Conservation (phyloP, 2,888 invertebrate genomes). For the Cephus sareptanus region DNA sequence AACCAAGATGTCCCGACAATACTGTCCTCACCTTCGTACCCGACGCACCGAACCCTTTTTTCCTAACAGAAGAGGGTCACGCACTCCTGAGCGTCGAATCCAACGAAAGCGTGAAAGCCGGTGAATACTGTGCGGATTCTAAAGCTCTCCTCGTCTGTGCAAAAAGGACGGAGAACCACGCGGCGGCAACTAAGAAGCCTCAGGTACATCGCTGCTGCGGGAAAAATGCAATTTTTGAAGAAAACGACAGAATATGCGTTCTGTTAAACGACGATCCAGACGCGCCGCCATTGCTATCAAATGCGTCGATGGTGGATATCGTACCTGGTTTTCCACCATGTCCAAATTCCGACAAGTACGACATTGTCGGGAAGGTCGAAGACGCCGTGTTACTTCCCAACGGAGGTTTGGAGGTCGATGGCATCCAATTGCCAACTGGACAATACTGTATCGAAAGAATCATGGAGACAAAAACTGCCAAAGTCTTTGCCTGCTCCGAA, state of each 20-base stretch:
- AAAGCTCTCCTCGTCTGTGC: constrained; percentile 74
- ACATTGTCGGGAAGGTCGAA: constrained; percentile 71
- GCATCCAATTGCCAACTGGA: constrained; percentile 61
- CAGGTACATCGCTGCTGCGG: constrained; percentile 79
- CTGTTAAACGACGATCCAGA: constrained; percentile 14
- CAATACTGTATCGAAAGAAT: constrained; percentile 65
- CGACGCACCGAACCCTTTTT: constrained; percentile 60
- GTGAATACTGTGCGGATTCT: constrained; percentile 77
- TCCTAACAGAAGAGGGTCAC: constrained; percentile 76
- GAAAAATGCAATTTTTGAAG: constrained; percentile 72
- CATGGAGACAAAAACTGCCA: constrained; percentile 62
- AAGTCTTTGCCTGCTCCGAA: constrained; percentile 75
- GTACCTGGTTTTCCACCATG: constrained; percentile 71
- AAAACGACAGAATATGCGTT: constrained; percentile 42
- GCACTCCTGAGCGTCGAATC: constrained; percentile 69
- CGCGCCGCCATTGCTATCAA: constrained; percentile 58
- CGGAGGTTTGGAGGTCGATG: constrained; percentile 69
- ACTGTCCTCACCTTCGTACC: constrained; percentile 56
- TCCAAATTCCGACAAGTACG: constrained; percentile 67
- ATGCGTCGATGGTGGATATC: constrained; percentile 58
- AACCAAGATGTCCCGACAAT: constrained; percentile 63
- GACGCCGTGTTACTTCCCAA: constrained; percentile 68
- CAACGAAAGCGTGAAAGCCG: constrained; percentile 67
- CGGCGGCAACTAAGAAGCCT: constrained; percentile 60
- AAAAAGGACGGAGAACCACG: constrained; percentile 55